phyloP scores from a whole-genome alignment of 2,113 vertebrate genomes.

The Mionectes macconnelli region DNA sequence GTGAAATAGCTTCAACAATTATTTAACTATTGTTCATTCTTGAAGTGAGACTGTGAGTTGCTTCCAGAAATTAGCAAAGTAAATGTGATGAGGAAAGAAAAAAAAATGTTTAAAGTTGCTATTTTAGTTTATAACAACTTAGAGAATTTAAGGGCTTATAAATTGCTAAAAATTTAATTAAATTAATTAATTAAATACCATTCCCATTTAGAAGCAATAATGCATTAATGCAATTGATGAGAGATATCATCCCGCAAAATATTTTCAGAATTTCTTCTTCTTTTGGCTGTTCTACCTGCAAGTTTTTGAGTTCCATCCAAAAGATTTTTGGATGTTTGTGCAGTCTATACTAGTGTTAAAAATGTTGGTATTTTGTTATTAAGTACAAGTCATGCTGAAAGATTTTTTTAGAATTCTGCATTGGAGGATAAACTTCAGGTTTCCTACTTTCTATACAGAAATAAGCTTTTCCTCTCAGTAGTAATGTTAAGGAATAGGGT shows the following conservation, averaged over 20 bases:
- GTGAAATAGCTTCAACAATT: background rate
- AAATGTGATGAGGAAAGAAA: background rate
- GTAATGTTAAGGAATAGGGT: background rate
- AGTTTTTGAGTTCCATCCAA: background rate
- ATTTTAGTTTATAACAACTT: background rate
- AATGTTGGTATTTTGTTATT: background rate
- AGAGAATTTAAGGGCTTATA: background rate
- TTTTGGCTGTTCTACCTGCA: background rate
- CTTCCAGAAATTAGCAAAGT: background rate
- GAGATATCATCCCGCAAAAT: background rate
- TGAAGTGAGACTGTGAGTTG: background rate
- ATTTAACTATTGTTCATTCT: background rate
- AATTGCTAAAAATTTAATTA: no score
- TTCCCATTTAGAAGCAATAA: background rate
- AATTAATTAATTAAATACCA: no score
- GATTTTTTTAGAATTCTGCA: background rate
- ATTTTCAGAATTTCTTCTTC: background rate
- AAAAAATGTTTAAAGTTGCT: background rate
- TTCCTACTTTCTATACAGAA: background rate
- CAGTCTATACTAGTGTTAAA: background rate
- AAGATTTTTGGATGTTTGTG: background rate
- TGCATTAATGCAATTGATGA: background rate
- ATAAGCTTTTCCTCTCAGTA: background rate
- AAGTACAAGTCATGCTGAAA: background rate
- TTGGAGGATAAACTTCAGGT: background rate